phyloP scores from a whole-genome alignment of 2,888 invertebrate species.

The Smittia sp. region DNA sequence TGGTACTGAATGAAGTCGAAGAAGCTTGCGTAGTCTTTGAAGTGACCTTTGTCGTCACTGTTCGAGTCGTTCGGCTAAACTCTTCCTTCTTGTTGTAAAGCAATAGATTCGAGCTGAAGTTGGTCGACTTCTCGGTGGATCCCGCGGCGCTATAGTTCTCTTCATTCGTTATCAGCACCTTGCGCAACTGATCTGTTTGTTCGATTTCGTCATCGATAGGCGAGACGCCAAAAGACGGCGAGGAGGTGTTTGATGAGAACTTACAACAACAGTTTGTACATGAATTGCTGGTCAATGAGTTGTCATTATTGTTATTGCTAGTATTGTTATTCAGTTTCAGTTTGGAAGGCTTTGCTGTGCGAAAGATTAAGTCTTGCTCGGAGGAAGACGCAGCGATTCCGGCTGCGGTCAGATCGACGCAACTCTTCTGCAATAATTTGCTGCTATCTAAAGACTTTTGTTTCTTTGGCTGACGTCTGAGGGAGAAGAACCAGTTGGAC shows the following conservation, averaged over 20 bases:
- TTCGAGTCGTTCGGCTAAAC: conserved; percentile 30
- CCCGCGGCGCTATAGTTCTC: conserved; percentile 26
- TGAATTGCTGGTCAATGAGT: conserved; percentile 43
- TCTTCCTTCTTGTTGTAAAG: conserved; percentile 39
- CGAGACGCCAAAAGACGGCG: conserved; percentile 25
- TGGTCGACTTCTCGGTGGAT: neutral
- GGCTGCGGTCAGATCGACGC: conserved; percentile 49
- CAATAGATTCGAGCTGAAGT: conserved; percentile 29
- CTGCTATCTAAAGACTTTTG: conserved; percentile 46
- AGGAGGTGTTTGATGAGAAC: conserved; percentile 42
- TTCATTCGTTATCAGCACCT: conserved; percentile 24
- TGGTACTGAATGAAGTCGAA: conserved; percentile 46
- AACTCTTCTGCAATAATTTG: conserved; percentile 52
- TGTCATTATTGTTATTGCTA: conserved; percentile 28
- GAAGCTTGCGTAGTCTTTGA: conserved; percentile 42
- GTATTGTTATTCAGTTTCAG: conserved; percentile 31
- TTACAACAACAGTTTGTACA: conserved; percentile 52
- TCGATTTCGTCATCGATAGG: conserved; percentile 28
- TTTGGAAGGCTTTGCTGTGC: conserved; percentile 42
- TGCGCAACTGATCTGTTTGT: conserved; percentile 31
- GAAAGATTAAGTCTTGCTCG: conserved; percentile 32
- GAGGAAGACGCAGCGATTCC: conserved; percentile 43
- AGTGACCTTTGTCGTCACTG: conserved; percentile 37
- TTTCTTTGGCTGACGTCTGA: conserved; percentile 60
- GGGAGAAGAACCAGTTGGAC: conserved; percentile 77